These are phyloP conservation scores for Myotis davidii DNA, from an alignment of 2,113 vertebrate species.

Conservation along the genomic window DNA sequence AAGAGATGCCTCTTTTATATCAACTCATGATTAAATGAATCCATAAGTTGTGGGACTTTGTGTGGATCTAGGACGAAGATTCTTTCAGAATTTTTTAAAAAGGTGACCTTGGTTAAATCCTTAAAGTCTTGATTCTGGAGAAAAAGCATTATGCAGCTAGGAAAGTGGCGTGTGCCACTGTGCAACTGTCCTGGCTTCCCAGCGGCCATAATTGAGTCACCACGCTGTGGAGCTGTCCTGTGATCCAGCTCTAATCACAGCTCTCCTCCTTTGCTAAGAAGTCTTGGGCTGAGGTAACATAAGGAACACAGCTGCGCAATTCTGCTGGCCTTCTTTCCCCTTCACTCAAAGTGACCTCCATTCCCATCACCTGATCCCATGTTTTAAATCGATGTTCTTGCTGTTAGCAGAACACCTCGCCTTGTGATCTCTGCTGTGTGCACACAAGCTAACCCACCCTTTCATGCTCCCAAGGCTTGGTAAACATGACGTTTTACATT, in stretches of 20 bases:
- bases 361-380: background rate
- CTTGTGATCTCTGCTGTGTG: background rate
- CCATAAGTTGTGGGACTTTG: background rate
- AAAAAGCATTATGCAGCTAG: background rate
- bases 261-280: background rate
- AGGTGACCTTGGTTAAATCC: background rate
- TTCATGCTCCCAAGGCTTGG: background rate
- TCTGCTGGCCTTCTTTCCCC: background rate
- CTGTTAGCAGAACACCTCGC: background rate
- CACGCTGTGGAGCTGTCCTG: background rate
- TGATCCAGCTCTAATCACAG: background rate
- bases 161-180: background rate
- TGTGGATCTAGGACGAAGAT: background rate
- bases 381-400: background rate
- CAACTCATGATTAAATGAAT: background rate
- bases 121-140: background rate
- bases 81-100: background rate
- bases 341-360: background rate
- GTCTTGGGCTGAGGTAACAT: background rate
- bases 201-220: background rate
- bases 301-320: background rate
- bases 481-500: background rate
- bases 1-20: background rate
- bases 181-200: background rate
- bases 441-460: background rate